Evolutionary conservation across 64 coral and sea anemone genomes (phyloP), one percentile per base, ranked within the genome.

Genomic region (Cladopsammia gracilis): DNA sequence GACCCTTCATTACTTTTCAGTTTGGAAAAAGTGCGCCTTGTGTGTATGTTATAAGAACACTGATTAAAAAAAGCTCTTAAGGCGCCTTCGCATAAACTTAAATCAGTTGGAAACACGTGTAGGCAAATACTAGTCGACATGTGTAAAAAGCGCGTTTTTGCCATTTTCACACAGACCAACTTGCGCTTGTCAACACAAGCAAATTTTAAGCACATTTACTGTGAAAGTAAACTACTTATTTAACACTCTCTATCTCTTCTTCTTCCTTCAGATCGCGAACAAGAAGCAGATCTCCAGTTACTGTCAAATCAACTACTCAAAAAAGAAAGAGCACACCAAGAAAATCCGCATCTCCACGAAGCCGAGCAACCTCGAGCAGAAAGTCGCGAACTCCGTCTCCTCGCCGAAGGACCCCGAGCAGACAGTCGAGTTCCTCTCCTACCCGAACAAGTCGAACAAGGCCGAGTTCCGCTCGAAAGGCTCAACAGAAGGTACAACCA

Each of bases 211-310:
- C 34, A 34, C 34, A 34, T 34, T 34, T 34, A 34, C 34, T 2
- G 34, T 34, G 34, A 34, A 2, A 34, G 34, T 34, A 34, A 34
- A 34, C 34, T 34, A 20, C 4, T 7, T 84, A 22, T n/a, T 23
- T 10, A 49, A 4, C 46, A 9, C 20, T 66, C 9, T 24, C 50
- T 52, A 49, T 12, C 34, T 42, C 15, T 62, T 18, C 8, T 66
- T 84, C 2, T 20, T 1, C 14, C 23, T 67, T 51, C 16, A 84
- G 80, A 50, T 84, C 61, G 47, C 57, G 78, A 64, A 82, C 78
- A 12, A 84, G 80, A 50, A 84, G 80, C 47, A 64, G 80, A 23
- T 84, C 80, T 84, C 61, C 80, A 12, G 62, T 51, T 19, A 64
- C 34, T 48, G 26, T n/a, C 3, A 68, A 23, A 52, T 24, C 45